Percentiles rank a stretch among this genome's conserved stretches.
Conservation (phyloP, 2,797 vertebrate species). For the Menidia menidia region DNA sequence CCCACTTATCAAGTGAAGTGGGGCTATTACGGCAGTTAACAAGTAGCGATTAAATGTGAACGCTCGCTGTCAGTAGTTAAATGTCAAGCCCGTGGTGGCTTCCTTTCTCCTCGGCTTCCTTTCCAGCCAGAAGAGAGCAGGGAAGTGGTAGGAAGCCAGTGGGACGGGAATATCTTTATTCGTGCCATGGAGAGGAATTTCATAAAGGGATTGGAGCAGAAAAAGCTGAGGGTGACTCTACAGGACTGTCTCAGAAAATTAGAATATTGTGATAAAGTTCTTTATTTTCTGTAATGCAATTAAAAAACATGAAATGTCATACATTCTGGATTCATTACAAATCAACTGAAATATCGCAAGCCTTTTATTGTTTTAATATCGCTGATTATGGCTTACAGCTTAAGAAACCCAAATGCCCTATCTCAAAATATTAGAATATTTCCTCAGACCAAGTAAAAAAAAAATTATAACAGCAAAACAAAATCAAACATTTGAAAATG, state of each 20-base stretch:
- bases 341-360: too few species aligned
- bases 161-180: constrained; percentile 53
- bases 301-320: too few species aligned
- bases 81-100: constrained; percentile 78
- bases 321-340: too few species aligned
- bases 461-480: too few species aligned
- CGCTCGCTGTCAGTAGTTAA: constrained; percentile 80
- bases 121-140: constrained; percentile 23
- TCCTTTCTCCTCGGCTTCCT: constrained; percentile 29
- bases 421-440: too few species aligned
- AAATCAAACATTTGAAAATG: too few species aligned
- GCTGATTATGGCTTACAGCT: too few species aligned
- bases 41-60: constrained; percentile 83
- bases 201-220: constrained; percentile 49
- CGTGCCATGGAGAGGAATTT: constrained; percentile 53
- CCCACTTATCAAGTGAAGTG: constrained; percentile 53
- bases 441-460: too few species aligned
- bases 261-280: too few species aligned
- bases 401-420: too few species aligned
- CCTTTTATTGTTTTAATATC: too few species aligned
- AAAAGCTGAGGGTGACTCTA: constrained; percentile 53
- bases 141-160: constrained; percentile 38
- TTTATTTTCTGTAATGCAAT: too few species aligned
- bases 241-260: constrained; percentile 16
- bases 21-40: constrained; percentile 80